phyloP scores from a whole-genome alignment of 92 coral and sea anemone species.

The Epizoanthus rinbou region DNA sequence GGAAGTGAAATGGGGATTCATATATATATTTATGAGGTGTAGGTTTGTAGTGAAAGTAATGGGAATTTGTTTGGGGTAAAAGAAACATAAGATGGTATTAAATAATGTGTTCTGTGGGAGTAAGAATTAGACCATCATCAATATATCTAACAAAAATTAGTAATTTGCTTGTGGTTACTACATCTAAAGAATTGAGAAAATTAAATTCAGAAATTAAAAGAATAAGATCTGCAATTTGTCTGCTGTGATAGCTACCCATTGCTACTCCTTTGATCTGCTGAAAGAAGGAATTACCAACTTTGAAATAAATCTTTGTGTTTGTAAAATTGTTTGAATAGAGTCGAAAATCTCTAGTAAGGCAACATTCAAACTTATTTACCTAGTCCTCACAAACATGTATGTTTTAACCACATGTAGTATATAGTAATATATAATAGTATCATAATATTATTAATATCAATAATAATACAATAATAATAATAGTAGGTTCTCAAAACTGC shows the following conservation, averaged over 20 bases:
- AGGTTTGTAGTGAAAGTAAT: constrained; percentile 29
- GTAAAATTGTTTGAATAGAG: constrained; percentile 48
- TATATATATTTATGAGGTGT: constrained; percentile 47
- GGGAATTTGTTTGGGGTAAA: constrained; percentile 44
- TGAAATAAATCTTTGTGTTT: constrained; percentile 34
- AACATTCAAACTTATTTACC: no score
- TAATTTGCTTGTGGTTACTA: no score
- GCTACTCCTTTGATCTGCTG: constrained; percentile 17
- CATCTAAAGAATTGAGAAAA: not conserved
- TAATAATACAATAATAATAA: no score
- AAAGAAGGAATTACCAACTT: constrained; percentile 8
- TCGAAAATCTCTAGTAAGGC: constrained; percentile 42
- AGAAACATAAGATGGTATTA: not conserved
- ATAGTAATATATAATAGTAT: no score
- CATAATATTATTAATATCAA: no score
- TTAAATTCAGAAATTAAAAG: constrained; percentile 16
- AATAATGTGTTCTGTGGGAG: not conserved
- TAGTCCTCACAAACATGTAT: no score
- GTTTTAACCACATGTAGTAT: no score
- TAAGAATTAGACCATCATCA: constrained; percentile 17
- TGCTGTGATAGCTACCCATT: constrained; percentile 26
- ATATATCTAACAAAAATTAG: constrained; percentile 29
- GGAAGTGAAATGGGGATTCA: constrained; percentile 53
- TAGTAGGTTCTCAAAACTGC: no score
- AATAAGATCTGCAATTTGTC: constrained; percentile 27